A percentile compares a stretch with the other conserved stretches of the same genome.
These are phyloP conservation scores for Danionella dracula DNA, from an alignment of 2,797 vertebrate species.

Conservation along the genomic window DNA sequence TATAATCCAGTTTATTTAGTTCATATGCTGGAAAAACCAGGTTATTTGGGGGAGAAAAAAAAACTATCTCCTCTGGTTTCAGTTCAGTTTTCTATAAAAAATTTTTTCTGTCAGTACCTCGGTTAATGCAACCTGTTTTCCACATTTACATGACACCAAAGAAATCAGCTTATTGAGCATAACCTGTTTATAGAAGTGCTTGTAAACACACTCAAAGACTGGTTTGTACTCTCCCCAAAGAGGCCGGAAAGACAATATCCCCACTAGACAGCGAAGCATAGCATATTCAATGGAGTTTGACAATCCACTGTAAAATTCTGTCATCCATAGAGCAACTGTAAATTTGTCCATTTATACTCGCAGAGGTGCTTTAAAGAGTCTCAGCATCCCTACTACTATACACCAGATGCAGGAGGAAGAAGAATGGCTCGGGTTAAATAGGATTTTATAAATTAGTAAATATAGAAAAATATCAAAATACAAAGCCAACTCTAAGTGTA, in stretches of 20 bases:
- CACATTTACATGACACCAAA: too few species aligned
- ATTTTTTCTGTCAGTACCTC: too few species aligned
- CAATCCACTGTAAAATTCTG: slow-evolving; percentile 25
- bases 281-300: slow-evolving; percentile 27
- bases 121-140: too few species aligned
- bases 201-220: too few species aligned
- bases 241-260: slow-evolving; percentile 26
- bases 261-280: slow-evolving; percentile 7
- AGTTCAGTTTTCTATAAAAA: too few species aligned
- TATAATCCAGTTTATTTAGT: too few species aligned
- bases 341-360: slow-evolving; percentile 23
- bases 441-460: not conserved
- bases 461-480: too few species aligned
- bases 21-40: too few species aligned
- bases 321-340: slow-evolving; percentile 26
- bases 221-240: not conserved
- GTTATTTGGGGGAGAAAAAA: too few species aligned
- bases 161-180: too few species aligned
- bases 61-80: too few species aligned
- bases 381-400: not conserved
- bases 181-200: too few species aligned
- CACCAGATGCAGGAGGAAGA: slow-evolving; percentile 13
- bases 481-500: not conserved
- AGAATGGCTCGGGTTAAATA: not conserved
- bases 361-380: slow-evolving; percentile 16